phyloP scores from a whole-genome alignment of 2,113 vertebrate species.

The Erpornis zantholeuca region DNA sequence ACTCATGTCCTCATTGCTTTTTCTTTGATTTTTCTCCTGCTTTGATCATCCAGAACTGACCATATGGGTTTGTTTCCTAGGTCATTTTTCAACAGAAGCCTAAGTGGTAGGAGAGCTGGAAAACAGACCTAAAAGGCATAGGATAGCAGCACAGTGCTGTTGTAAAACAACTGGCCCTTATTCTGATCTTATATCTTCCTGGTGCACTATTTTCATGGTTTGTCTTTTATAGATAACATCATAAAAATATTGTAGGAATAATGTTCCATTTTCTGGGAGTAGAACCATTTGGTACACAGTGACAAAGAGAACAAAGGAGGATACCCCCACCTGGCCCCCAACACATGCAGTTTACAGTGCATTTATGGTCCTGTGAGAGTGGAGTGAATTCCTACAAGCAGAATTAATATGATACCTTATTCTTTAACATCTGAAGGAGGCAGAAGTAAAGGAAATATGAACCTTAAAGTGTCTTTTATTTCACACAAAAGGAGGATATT shows the following conservation, averaged over 20 bases:
- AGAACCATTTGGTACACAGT: neutral
- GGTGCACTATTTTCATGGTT: neutral
- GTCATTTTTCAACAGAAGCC: neutral
- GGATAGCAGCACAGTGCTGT: neutral
- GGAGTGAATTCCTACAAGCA: neutral
- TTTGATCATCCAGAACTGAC: neutral
- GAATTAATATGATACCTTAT: neutral
- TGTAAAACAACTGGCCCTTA: neutral
- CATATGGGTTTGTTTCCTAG: neutral
- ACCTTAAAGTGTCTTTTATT: neutral
- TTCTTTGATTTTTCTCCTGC: conserved; percentile 15
- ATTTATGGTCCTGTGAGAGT: neutral
- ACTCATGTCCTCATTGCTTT: neutral
- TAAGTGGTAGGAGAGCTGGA: neutral
- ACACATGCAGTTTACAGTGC: neutral
- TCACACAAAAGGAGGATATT: neutral
- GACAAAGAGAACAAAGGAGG: conserved; percentile 7
- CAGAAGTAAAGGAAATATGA: neutral
- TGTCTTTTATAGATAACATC: neutral
- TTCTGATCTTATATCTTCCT: neutral
- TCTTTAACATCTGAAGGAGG: conserved; percentile 6
- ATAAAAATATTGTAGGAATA: neutral
- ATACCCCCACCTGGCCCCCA: neutral
- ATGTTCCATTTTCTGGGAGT: neutral
- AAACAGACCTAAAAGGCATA: neutral